These are phyloP conservation scores for Furcifer pardalis DNA, from an alignment of 2,797 vertebrate genomes.

Conservation along the genomic window DNA sequence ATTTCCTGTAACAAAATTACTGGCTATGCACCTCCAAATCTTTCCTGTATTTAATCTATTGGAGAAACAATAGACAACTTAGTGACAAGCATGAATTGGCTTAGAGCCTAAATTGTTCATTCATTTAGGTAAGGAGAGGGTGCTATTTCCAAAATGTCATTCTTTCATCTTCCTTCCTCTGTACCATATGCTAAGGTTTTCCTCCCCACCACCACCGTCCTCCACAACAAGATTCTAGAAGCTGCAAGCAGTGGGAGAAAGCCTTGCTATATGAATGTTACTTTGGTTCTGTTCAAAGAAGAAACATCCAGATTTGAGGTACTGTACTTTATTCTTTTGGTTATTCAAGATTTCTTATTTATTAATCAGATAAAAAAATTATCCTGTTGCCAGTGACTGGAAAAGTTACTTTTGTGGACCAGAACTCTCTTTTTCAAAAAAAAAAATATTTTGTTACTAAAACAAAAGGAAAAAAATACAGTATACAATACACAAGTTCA, in stretches of 20 bases:
- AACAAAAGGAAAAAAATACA: too few species aligned
- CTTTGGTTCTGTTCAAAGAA: background rate
- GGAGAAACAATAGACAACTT: background rate
- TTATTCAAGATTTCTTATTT: background rate
- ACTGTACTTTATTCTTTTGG: background rate
- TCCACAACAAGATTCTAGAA: background rate
- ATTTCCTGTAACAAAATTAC: conserved; percentile 2
- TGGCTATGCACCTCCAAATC: too few species aligned
- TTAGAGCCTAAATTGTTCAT: background rate
- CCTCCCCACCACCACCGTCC: too few species aligned
- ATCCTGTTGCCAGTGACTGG: too few species aligned
- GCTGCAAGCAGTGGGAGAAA: background rate
- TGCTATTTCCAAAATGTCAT: background rate
- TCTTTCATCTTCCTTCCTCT: background rate
- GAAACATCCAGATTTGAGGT: too few species aligned
- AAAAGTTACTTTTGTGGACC: too few species aligned
- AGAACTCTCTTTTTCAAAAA: too few species aligned
- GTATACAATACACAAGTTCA: too few species aligned
- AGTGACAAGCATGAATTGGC: background rate
- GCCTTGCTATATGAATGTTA: background rate
- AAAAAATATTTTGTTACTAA: background rate
- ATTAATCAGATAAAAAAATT: background rate
- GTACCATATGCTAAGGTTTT: too few species aligned
- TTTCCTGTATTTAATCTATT: too few species aligned
- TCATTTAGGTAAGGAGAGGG: background rate